Percentiles rank a stretch among this genome's conserved stretches.
phyloP scores from a whole-genome alignment of 2,113 vertebrate species.

The Indri indri region DNA sequence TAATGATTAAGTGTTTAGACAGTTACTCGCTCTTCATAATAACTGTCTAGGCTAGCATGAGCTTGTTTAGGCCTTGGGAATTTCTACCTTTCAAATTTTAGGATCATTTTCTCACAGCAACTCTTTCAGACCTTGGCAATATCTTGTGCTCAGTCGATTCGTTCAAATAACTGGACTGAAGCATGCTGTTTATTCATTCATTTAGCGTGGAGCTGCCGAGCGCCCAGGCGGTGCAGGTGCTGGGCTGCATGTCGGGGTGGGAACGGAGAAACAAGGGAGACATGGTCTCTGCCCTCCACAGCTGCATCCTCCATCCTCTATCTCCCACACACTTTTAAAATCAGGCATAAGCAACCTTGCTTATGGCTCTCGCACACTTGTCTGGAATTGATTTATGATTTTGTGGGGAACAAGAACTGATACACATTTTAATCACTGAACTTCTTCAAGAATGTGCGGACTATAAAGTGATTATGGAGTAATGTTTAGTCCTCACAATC shows the following conservation, averaged over 20 bases:
- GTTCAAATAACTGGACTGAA: background rate
- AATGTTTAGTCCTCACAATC: background rate
- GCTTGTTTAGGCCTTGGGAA: background rate
- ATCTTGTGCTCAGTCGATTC: background rate
- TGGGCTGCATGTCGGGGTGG: background rate
- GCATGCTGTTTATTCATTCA: background rate
- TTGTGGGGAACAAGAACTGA: background rate
- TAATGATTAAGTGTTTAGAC: conserved; percentile 55
- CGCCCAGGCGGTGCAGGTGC: rapidly evolving
- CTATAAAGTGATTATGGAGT: background rate
- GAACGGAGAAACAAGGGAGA: background rate
- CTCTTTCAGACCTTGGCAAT: background rate
- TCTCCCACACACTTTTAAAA: background rate
- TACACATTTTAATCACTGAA: conserved; percentile 48
- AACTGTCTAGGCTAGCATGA: background rate
- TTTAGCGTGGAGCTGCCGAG: background rate
- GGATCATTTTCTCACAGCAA: conserved; percentile 45
- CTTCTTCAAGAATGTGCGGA: background rate
- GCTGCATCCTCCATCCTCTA: background rate
- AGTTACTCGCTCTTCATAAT: background rate
- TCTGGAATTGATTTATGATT: conserved; percentile 44
- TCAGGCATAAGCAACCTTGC: background rate
- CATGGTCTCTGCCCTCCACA: background rate
- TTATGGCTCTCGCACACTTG: background rate
- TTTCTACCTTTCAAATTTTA: conserved; percentile 50